Evolutionary conservation across 2,113 vertebrate species (phyloP).

Genomic region (Calcarius ornatus): DNA sequence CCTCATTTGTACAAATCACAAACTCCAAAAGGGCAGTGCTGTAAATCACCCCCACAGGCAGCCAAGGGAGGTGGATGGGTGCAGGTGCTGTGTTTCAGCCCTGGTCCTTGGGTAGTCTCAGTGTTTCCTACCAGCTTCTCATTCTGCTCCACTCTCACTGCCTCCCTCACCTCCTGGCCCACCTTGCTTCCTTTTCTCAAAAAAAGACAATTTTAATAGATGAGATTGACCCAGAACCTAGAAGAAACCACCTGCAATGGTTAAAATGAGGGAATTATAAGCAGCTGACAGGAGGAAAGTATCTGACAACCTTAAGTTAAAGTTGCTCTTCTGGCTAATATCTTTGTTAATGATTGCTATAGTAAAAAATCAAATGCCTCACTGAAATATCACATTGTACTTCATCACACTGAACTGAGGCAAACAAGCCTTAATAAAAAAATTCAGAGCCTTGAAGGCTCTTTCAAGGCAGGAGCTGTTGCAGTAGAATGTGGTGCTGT

Average conservation of each 20-base stretch:
- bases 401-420: background rate
- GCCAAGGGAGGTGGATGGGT: background rate
- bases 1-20: background rate
- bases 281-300: background rate
- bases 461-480: background rate
- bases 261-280: background rate
- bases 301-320: background rate
- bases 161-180: background rate
- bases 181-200: background rate
- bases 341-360: background rate
- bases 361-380: background rate
- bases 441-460: background rate
- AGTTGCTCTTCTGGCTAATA: background rate
- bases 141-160: background rate
- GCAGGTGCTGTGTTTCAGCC: background rate
- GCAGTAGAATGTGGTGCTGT: background rate
- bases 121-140: background rate
- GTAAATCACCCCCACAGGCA: rapidly evolving
- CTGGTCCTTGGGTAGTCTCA: background rate
- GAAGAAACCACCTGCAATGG: background rate
- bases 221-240: background rate
- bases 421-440: background rate
- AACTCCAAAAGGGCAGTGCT: background rate
- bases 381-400: background rate
- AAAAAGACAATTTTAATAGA: background rate